Evolutionary conservation across 2,888 invertebrate genomes (phyloP), one percentile per base, ranked within the genome.

Genomic region (Nephrotoma appendiculata): DNA sequence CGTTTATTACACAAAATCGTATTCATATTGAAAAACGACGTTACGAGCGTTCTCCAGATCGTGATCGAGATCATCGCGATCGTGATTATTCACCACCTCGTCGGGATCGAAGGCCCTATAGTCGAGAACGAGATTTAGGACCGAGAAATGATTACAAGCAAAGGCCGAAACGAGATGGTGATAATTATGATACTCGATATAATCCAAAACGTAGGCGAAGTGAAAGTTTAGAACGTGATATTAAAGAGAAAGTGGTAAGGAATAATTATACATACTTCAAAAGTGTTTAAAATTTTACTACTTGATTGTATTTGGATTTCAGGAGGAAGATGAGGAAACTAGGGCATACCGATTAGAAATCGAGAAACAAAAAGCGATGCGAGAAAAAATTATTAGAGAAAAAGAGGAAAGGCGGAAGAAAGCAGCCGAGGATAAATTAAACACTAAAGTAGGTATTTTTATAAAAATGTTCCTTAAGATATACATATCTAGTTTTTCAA

Each of bases 401-500:
- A 92, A 92, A 88, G 92, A 93, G 90, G 90, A 92, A 89, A 90
- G 92, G 88, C 90, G 92, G 42, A 90, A 92, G 87, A 89, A 91
- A 87, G 92, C 92, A 6, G 92, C 91, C 15, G 91, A 91, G 89
- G 91, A 91, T 88, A 91, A 92, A 88, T 86, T 87, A 6, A 89
- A 89, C 48, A 90, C 15, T 44, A 57, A 52, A 57, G 52, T 91
- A 91, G 90, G 91, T 91, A 87, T 90, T 83, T n/a, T 19, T n/a
- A 2, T 71, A 71, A 71, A 19, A n/a, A 5, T 15, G 1, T 15
- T 1, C 48, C 3, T n/a, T 12, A 48, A 12, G 48, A 48, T 12
- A 2, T n/a, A n/a, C n/a, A n/a, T 4, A 12, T 4, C 48, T 48
- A 12, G 48, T 48, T 31, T 31, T 31, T 31, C 31, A 3, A 3